Evolutionary conservation across 2,797 vertebrate genomes (phyloP).

Genomic region (Phataginus tricuspis): DNA sequence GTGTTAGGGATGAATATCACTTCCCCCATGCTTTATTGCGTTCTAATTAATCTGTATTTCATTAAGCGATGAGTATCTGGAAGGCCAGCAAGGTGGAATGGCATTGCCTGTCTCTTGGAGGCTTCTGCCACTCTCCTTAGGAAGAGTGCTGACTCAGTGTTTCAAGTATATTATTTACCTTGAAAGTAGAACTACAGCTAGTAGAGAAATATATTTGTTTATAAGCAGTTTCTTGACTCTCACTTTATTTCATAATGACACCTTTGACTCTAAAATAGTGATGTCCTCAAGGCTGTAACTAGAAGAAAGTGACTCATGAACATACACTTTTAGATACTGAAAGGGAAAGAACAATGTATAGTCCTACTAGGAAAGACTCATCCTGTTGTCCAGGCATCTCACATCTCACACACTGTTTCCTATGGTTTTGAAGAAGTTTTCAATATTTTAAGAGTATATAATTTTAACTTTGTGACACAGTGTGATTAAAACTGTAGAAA

Average conservation of each 20-base stretch:
- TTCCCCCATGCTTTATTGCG: background rate
- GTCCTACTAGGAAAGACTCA: background rate
- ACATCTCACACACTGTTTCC: background rate
- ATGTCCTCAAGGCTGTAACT: background rate
- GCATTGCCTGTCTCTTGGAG: background rate
- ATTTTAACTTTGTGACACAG: background rate
- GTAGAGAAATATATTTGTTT: background rate
- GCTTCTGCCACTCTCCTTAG: background rate
- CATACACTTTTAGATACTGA: background rate
- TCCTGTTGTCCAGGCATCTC: background rate
- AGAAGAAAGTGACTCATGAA: slow-evolving; percentile 3
- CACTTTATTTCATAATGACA: background rate
- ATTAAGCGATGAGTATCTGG: background rate
- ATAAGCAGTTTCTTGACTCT: background rate
- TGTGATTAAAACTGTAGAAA: slow-evolving; percentile 21
- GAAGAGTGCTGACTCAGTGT: background rate
- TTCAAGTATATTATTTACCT: slow-evolving; percentile 10
- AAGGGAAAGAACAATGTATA: background rate
- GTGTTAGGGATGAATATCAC: background rate
- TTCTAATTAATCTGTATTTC: background rate
- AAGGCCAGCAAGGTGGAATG: background rate
- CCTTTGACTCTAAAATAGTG: slow-evolving; percentile 35
- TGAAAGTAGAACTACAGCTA: background rate
- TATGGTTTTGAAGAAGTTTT: background rate
- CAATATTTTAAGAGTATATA: slow-evolving; percentile 7